Evolutionary conservation across 2,888 invertebrate species (phyloP).

Genomic region (Zygothrica quintamaculata): DNA sequence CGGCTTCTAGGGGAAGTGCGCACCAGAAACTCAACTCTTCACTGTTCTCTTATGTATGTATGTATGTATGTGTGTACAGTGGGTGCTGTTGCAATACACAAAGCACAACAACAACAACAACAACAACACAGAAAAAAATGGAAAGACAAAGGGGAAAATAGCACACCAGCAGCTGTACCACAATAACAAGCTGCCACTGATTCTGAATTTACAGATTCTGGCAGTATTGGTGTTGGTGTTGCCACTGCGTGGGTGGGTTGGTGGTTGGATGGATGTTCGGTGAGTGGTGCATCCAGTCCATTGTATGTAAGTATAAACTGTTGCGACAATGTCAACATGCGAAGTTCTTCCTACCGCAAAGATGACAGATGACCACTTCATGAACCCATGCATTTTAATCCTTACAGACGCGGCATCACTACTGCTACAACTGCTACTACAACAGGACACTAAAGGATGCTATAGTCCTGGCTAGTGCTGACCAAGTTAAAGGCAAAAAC

Average conservation of each 20-base stretch:
- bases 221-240: constrained; percentile 29
- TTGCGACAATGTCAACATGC: constrained; percentile 79
- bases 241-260: constrained; percentile 14
- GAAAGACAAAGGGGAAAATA: no score
- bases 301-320: constrained; percentile 67
- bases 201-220: constrained; percentile 1
- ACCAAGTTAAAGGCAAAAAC: constrained; percentile 32
- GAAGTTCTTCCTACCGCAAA: constrained; percentile 79
- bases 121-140: no score
- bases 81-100: no score
- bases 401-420: constrained; percentile 46
- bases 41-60: no score
- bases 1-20: constrained; percentile 65
- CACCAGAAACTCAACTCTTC: constrained; percentile 48
- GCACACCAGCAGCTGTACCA: no score
- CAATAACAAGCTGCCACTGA: constrained; percentile 52
- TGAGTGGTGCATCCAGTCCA: constrained; percentile 23
- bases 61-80: constrained; percentile 14
- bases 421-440: no score
- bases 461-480: not conserved
- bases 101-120: no score
- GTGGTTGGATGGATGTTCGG: no score
- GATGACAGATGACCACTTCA: constrained; percentile 80
- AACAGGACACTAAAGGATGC: constrained; percentile 11
- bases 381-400: constrained; percentile 80